Conservation (phyloP, 2,797 vertebrate genomes). For the Sparidentex hasta region DNA sequence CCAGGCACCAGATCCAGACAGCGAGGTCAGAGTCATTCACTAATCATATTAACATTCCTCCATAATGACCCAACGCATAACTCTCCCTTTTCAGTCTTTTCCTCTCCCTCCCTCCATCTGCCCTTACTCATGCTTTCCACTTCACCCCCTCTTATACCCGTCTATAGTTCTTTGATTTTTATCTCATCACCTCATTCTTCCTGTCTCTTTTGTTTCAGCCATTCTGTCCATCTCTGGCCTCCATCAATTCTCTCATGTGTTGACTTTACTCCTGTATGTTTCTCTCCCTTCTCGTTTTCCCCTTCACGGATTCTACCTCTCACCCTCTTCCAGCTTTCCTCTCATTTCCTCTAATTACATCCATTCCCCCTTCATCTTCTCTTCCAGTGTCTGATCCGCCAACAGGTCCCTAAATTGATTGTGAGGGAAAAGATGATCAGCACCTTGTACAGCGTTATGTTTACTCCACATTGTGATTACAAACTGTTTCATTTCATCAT, state of each 20-base stretch:
- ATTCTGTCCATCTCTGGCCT: slow-evolving; percentile 23
- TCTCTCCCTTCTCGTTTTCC: neutral
- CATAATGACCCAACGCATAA: slow-evolving; percentile 84
- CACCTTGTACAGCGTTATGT: neutral
- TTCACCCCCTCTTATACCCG: slow-evolving; percentile 10
- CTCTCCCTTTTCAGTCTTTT: slow-evolving; percentile 54
- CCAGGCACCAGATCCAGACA: slow-evolving; percentile 80
- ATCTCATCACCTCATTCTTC: slow-evolving; percentile 33
- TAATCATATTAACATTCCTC: slow-evolving; percentile 89
- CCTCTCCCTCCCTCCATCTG: slow-evolving; percentile 47
- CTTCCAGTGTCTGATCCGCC: slow-evolving; percentile 1
- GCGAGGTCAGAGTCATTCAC: slow-evolving; percentile 80
- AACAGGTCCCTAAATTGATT: slow-evolving; percentile 4
- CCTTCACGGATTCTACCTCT: slow-evolving; percentile 1
- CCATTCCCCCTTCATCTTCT: slow-evolving; percentile 7
- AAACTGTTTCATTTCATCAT: neutral
- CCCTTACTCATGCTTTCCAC: slow-evolving; percentile 45
- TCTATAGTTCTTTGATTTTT: slow-evolving; percentile 42
- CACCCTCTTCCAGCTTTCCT: neutral
- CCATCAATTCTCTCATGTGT: slow-evolving; percentile 42
- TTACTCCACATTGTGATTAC: neutral
- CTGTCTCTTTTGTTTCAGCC: slow-evolving; percentile 9
- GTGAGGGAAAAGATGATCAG: neutral
- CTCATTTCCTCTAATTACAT: slow-evolving; percentile 42
- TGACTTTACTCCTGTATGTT: slow-evolving; percentile 26